Evolutionary conservation across 1,140 invertebrate species (phyloP).

Genomic region (Sinonovacula constricta): DNA sequence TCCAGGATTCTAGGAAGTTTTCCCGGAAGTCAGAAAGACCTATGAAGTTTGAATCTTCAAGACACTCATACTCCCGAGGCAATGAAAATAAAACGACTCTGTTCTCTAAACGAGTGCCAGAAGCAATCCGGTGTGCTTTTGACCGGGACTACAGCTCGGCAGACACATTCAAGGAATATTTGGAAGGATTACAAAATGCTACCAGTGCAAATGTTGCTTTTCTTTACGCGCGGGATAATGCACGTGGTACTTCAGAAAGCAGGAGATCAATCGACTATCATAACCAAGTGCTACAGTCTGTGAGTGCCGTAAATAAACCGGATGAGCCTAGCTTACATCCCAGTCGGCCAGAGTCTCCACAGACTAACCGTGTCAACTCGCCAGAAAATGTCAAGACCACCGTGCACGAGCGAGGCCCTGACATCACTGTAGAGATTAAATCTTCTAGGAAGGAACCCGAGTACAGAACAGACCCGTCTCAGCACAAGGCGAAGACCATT

Average conservation of each 20-base stretch:
- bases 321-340: too few relatives aligned
- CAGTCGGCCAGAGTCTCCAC: too few relatives aligned
- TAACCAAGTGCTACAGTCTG: slow-evolving; percentile 28
- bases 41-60: slow-evolving; percentile 19
- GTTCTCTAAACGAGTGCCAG: slow-evolving; percentile 18
- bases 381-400: background rate
- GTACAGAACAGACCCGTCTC: too few relatives aligned
- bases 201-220: slow-evolving; percentile 13
- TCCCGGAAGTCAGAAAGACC: slow-evolving; percentile 29
- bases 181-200: slow-evolving; percentile 34
- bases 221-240: background rate
- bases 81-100: slow-evolving; percentile 15
- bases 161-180: slow-evolving; percentile 41
- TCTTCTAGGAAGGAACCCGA: background rate
- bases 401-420: too few relatives aligned
- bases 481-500: background rate
- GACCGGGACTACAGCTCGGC: slow-evolving; percentile 46
- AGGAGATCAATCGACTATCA: slow-evolving; percentile 20
- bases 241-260: background rate
- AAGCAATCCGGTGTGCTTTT: slow-evolving; percentile 14
- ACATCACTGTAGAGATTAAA: slow-evolving; percentile 33
- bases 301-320: slow-evolving; percentile 36
- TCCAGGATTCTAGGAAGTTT: slow-evolving; percentile 11
- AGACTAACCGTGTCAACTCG: background rate
- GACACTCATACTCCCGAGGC: slow-evolving; percentile 18